Conservation (phyloP, 2,113 vertebrate genomes). For the Cervus canadensis region DNA sequence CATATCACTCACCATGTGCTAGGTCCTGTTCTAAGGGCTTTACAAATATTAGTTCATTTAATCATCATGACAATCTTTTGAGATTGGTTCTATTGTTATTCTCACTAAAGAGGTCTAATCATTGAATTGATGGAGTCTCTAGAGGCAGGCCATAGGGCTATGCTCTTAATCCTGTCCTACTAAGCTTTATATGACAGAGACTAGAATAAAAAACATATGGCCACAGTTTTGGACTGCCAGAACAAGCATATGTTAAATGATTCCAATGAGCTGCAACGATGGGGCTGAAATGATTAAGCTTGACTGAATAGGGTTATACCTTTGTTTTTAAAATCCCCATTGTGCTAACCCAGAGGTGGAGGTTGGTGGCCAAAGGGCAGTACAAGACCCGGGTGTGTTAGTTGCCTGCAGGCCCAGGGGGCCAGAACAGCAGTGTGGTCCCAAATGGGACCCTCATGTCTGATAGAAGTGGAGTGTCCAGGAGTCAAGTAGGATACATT, state of each 20-base stretch:
- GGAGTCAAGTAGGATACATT: too few species aligned
- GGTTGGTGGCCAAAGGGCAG: background rate
- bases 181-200: background rate
- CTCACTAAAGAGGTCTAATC: background rate
- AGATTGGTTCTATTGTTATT: background rate
- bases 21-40: background rate
- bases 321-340: background rate
- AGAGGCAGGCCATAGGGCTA: background rate
- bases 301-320: background rate
- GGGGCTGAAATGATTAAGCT: background rate
- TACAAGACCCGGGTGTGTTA: rapidly evolving
- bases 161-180: background rate
- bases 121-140: background rate
- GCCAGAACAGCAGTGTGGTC: background rate
- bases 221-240: background rate
- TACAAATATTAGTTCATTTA: background rate
- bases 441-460: background rate
- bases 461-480: background rate
- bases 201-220: background rate
- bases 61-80: background rate
- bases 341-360: background rate
- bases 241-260: background rate
- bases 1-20: background rate
- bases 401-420: background rate
- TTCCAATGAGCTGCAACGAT: background rate